Evolutionary conservation across 1,140 invertebrate genomes (phyloP).

Genomic region (Pomacea maculata): DNA sequence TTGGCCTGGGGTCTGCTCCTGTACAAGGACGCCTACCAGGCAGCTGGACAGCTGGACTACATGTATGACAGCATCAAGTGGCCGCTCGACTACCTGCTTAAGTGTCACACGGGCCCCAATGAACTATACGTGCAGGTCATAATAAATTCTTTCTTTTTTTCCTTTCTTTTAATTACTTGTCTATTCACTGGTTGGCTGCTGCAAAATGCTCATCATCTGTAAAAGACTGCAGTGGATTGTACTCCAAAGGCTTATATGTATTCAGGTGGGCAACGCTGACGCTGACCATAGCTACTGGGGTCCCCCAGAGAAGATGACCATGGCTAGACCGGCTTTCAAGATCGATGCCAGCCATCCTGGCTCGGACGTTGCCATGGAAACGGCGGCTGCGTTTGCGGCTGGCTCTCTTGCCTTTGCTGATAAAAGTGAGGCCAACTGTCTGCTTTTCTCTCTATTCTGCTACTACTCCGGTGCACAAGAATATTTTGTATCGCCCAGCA

Average conservation of each 20-base stretch:
- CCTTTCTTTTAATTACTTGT: too few relatives aligned
- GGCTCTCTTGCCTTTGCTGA: slow-evolving; percentile 69
- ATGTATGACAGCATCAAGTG: slow-evolving; percentile 19
- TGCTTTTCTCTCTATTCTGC: not conserved
- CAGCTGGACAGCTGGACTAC: slow-evolving; percentile 4
- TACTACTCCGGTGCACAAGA: not conserved
- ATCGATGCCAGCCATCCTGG: slow-evolving; percentile 69
- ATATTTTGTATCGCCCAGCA: not conserved
- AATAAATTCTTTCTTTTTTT: too few relatives aligned
- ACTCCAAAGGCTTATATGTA: not conserved
- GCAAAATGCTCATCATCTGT: too few relatives aligned
- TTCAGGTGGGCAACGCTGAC: slow-evolving; percentile 55
- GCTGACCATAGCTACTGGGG: slow-evolving; percentile 44
- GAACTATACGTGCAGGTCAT: slow-evolving; percentile 18
- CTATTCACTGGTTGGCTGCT: too few relatives aligned
- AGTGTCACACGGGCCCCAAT: not conserved
- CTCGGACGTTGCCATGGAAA: slow-evolving; percentile 73
- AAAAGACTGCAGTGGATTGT: too few relatives aligned
- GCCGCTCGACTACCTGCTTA: slow-evolving; percentile 17
- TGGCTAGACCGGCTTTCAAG: slow-evolving; percentile 71
- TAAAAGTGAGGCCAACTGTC: slow-evolving; percentile 29
- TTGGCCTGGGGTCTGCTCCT: slow-evolving; percentile 57
- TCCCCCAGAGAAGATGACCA: slow-evolving; percentile 69
- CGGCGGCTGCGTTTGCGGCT: slow-evolving; percentile 71
- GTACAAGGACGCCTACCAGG: slow-evolving; percentile 69